These are phyloP conservation scores for Eulacestoma nigropectus DNA, from an alignment of 2,113 vertebrate species.

Conservation along the genomic window DNA sequence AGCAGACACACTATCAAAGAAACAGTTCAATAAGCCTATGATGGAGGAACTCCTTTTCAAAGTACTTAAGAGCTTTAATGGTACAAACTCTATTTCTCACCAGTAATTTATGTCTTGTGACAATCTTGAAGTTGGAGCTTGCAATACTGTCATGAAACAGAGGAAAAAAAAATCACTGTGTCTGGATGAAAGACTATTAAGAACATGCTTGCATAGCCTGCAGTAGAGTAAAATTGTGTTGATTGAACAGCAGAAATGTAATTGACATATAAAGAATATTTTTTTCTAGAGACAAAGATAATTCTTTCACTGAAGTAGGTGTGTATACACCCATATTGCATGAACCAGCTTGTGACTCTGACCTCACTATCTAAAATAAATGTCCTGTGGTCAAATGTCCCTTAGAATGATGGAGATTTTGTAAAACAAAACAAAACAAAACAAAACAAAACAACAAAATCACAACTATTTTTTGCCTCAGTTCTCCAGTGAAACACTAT, in stretches of 20 bases:
- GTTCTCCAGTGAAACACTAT: neutral
- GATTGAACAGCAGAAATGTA: neutral
- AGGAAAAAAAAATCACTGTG: neutral
- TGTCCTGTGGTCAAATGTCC: neutral
- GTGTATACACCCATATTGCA: neutral
- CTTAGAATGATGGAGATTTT: neutral
- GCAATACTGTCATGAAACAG: neutral
- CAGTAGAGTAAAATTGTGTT: neutral
- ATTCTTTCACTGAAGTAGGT: neutral
- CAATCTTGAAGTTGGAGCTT: conserved; percentile 22
- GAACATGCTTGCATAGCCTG: neutral
- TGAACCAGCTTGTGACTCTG: neutral
- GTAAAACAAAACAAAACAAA: too few species aligned
- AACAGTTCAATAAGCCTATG: neutral
- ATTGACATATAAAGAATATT: neutral
- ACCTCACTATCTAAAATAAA: neutral
- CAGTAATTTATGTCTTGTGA: conserved; percentile 50
- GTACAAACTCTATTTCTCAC: conserved; percentile 40
- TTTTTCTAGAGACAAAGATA: neutral
- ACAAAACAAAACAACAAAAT: too few species aligned
- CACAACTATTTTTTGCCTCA: neutral
- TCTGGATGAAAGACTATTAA: neutral
- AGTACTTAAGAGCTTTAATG: conserved; percentile 42
- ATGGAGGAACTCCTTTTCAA: conserved; percentile 39
- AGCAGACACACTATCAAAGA: neutral